phyloP scores from a whole-genome alignment of 2,113 vertebrate genomes.

The Apeltes quadracus region DNA sequence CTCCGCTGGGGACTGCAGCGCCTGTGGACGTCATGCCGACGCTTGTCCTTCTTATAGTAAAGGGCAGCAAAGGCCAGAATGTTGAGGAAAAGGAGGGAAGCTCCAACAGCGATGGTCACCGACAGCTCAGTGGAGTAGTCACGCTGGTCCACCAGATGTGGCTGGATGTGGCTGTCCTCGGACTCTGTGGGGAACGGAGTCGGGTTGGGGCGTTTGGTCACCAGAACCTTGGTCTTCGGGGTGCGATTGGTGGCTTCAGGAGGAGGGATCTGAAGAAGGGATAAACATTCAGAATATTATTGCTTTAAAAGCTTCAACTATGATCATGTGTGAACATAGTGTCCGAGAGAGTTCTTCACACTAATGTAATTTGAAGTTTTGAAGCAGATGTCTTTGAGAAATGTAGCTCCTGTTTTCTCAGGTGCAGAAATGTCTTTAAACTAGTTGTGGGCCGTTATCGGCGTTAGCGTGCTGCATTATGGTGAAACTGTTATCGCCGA shows the following conservation, averaged over 20 bases:
- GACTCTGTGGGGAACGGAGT: slow-evolving; percentile 94
- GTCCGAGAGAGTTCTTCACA: not conserved
- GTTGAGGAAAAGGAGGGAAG: slow-evolving; percentile 96
- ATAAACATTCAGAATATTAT: not conserved
- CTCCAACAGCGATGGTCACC: slow-evolving; percentile 96
- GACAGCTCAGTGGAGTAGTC: slow-evolving; percentile 98
- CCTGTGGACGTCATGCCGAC: slow-evolving; percentile 94
- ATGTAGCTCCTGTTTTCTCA: not conserved
- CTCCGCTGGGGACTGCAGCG: slow-evolving; percentile 95
- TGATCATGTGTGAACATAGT: not conserved
- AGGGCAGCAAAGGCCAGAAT: slow-evolving; percentile 96
- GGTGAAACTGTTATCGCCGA: too few species aligned
- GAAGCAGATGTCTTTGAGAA: not conserved
- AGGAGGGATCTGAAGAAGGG: slow-evolving; percentile 82
- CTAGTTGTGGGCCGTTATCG: too few species aligned
- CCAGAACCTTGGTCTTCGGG: slow-evolving; percentile 88
- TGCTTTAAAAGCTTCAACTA: not conserved
- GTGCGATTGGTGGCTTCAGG: slow-evolving; percentile 92
- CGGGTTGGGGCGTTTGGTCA: slow-evolving; percentile 86
- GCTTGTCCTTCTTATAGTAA: slow-evolving; percentile 99
- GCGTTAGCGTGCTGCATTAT: too few species aligned
- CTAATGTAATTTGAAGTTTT: not conserved
- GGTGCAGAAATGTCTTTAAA: not conserved
- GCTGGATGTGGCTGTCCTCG: slow-evolving; percentile 93
- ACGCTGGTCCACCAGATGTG: slow-evolving; percentile 94